Evolutionary conservation across 1,140 invertebrate genomes (phyloP), one percentile per base, ranked within the genome.

Genomic region (Rhyacophila brunnea): DNA sequence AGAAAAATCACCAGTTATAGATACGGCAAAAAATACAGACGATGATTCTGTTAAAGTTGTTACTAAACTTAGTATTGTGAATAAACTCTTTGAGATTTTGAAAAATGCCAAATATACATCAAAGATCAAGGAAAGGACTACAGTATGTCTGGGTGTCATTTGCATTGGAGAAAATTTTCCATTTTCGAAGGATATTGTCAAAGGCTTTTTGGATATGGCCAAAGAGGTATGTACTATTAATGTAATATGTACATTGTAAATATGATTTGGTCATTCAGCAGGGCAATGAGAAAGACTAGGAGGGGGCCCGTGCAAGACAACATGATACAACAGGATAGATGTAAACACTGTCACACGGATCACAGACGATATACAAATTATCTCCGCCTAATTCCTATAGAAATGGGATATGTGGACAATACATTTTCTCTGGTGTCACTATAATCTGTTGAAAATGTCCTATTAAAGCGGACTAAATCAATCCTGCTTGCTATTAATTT

Each of bases 151-250:
- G 11, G 90, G 91, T 1, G 75, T 86, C 49, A 71, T 95, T 38
- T 92, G 90, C 70, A 81, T 92, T 15, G 90, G 90, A 1, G 89
- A 93, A 69, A 72, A 81, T 45, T 87, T 92, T 68, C 80, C 85
- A 6, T 82, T 88, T 64, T 82, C 83, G 0, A 81, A 84, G 65
- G 73, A 84, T 51, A 84, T 91, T 43, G 81, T 91, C 9, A 80
- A 89, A 64, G 85, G 85, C 55, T 85, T 93, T 59, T 71, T 93
- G 57, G 80, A 86, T 58, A 84, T 84, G 65, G 85, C 87, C 17
- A 87, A 86, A 74, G 86, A 90, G 74, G 86, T 86, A 72, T 77
- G 71, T 72, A 64, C 55, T 54, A 9, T 54, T 54, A 6, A 6
- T 6, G 43, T 54, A 6, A 45, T 17, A 18, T n/a, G n/a, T n/a